These are phyloP conservation scores for Thereva unica DNA, from an alignment of 2,888 invertebrate species.

Conservation along the genomic window DNA sequence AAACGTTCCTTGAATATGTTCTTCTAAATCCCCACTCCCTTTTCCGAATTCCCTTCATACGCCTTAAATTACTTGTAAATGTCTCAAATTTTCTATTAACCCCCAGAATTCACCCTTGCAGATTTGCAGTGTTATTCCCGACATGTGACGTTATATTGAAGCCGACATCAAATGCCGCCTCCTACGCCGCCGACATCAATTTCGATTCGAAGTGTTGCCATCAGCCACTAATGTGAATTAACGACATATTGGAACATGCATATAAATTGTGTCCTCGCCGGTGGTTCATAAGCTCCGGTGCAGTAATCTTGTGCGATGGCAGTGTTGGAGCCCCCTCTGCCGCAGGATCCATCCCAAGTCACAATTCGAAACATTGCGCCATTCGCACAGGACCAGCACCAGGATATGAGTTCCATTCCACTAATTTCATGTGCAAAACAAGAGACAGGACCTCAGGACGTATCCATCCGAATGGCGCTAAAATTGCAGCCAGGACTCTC, in stretches of 20 bases:
- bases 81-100: too few species aligned
- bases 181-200: neutral
- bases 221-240: slow-evolving; percentile 39
- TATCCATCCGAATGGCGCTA: slow-evolving; percentile 26
- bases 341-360: neutral
- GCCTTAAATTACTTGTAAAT: too few species aligned
- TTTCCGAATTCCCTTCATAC: too few species aligned
- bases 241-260: slow-evolving; percentile 43
- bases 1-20: too few species aligned
- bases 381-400: neutral
- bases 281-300: slow-evolving; percentile 24
- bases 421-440: slow-evolving; percentile 19
- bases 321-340: slow-evolving; percentile 18
- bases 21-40: too few species aligned
- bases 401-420: neutral
- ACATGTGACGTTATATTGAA: slow-evolving; percentile 8
- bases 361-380: neutral
- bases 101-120: too few species aligned
- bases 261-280: slow-evolving; percentile 40
- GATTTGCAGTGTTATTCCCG: too few species aligned
- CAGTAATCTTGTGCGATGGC: slow-evolving; percentile 18
- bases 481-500: slow-evolving; percentile 8
- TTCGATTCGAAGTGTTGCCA: slow-evolving; percentile 29
- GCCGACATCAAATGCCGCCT: slow-evolving; percentile 15
- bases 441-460: slow-evolving; percentile 9